Percentiles rank a stretch among this genome's conserved stretches.
These are phyloP conservation scores for Tragelaphus scriptus DNA, from an alignment of 2,113 vertebrate genomes.

Conservation along the genomic window DNA sequence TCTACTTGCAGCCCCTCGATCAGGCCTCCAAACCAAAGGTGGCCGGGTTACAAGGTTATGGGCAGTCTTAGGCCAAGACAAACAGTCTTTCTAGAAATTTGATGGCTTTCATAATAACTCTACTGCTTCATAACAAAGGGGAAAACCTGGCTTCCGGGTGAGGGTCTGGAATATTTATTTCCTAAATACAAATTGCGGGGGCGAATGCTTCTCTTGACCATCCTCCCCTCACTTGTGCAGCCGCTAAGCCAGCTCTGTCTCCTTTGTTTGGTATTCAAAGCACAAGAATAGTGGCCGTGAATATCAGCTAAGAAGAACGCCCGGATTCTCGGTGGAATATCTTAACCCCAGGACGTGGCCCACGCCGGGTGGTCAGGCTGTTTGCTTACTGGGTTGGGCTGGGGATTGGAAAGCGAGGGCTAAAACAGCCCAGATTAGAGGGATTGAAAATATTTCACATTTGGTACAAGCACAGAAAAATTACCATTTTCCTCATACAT, in stretches of 20 bases:
- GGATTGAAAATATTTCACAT: constrained; percentile 25
- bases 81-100: constrained; percentile 5
- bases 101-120: neutral
- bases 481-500: neutral
- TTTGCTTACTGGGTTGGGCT: constrained; percentile 35
- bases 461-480: neutral
- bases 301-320: constrained; percentile 51
- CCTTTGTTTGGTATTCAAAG: constrained; percentile 69
- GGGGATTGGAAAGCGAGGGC: neutral
- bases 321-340: constrained; percentile 61
- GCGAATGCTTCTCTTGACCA: neutral
- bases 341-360: constrained; percentile 56
- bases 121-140: neutral
- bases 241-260: neutral
- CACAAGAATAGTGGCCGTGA: constrained; percentile 56
- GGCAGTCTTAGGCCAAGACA: neutral
- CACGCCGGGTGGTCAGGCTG: constrained; percentile 19
- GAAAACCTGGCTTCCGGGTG: neutral
- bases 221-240: neutral
- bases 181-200: neutral
- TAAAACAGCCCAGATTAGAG: constrained; percentile 7
- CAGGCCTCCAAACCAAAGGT: neutral
- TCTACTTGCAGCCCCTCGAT: neutral
- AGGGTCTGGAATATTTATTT: constrained; percentile 10
- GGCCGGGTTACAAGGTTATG: neutral